A percentile compares a stretch with the other conserved stretches of the same genome.
Evolutionary conservation across 2,113 vertebrate species (phyloP).

Genomic region (Lasiurus cinereus): DNA sequence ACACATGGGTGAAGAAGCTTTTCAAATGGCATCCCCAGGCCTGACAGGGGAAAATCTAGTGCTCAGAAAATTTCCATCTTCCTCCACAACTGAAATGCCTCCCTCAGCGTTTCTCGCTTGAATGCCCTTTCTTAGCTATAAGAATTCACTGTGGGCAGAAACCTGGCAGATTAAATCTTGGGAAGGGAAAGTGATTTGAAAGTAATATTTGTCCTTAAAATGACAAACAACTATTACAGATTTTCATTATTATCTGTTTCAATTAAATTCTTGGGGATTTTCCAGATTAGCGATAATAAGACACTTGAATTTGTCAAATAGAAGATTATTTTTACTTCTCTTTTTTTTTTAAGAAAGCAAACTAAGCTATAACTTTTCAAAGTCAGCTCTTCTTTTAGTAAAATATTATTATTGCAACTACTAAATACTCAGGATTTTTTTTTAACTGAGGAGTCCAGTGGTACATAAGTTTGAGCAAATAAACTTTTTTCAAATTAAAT

Average conservation of each 20-base stretch:
- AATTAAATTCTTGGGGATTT: slow-evolving; percentile 45
- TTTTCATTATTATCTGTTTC: slow-evolving; percentile 60
- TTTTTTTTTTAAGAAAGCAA: slow-evolving; percentile 23
- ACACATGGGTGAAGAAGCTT: neutral
- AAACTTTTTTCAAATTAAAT: neutral
- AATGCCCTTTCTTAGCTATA: too few species aligned
- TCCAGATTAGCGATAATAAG: neutral
- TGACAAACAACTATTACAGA: slow-evolving; percentile 21
- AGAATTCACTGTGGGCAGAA: slow-evolving; percentile 45
- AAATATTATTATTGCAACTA: neutral
- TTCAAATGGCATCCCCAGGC: slow-evolving; percentile 21
- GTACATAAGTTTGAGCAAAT: neutral
- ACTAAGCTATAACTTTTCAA: slow-evolving; percentile 10
- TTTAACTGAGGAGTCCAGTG: too few species aligned
- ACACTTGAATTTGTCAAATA: slow-evolving; percentile 21
- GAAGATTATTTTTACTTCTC: slow-evolving; percentile 41
- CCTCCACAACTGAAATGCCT: slow-evolving; percentile 64
- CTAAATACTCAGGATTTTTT: neutral
- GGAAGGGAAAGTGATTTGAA: slow-evolving; percentile 64
- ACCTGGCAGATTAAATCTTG: slow-evolving; percentile 69
- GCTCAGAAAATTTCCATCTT: slow-evolving; percentile 24
- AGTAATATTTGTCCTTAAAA: slow-evolving; percentile 69
- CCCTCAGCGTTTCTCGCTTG: slow-evolving; percentile 15
- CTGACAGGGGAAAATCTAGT: neutral
- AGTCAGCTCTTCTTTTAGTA: neutral